Conservation (phyloP, 2,113 vertebrate genomes). For the Sialia sialis region DNA sequence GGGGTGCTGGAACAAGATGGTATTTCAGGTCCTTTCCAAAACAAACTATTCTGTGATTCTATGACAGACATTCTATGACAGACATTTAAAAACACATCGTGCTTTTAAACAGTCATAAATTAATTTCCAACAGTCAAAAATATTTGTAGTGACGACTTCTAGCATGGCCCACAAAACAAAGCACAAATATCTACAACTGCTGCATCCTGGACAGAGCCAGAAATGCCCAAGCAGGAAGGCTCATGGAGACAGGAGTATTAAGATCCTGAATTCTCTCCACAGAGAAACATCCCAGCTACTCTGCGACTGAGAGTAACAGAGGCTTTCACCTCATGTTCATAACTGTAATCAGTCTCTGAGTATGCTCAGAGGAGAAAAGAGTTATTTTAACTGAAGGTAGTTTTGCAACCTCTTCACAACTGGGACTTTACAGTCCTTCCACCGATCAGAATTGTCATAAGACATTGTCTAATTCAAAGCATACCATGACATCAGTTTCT, state of each 20-base stretch:
- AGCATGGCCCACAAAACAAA: too few relatives aligned
- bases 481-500: neutral
- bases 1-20: neutral
- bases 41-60: neutral
- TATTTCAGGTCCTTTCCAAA: neutral
- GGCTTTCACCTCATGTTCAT: neutral
- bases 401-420: neutral
- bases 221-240: neutral
- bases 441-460: neutral
- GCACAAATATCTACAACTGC: neutral
- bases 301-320: rapidly evolving
- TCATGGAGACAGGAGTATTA: neutral
- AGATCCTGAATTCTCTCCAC: neutral
- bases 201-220: neutral
- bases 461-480: neutral
- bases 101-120: neutral
- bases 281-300: neutral
- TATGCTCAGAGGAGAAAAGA: neutral
- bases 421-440: neutral
- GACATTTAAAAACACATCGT: too few relatives aligned
- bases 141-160: neutral
- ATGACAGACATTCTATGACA: too few relatives aligned
- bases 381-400: neutral
- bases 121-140: neutral
- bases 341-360: neutral